A percentile compares a stretch with the other conserved stretches of the same genome.
Conservation (phyloP, 2,113 vertebrate species). For the Bos indicus region DNA sequence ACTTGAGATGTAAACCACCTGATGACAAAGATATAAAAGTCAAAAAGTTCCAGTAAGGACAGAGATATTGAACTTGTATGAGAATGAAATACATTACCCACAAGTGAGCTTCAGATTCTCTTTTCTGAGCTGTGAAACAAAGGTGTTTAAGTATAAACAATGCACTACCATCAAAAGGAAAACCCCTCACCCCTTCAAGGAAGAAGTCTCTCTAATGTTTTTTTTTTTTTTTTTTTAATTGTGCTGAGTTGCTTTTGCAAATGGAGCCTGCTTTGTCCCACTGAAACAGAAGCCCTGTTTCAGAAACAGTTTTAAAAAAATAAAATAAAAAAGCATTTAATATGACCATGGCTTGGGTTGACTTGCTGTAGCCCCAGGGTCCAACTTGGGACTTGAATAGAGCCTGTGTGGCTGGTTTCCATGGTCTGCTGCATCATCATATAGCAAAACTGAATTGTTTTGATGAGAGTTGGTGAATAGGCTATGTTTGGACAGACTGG, state of each 20-base stretch:
- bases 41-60: slow-evolving; percentile 24
- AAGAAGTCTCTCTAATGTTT: background rate
- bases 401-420: slow-evolving; percentile 63
- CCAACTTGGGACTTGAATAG: slow-evolving; percentile 61
- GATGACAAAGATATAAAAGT: slow-evolving; percentile 38
- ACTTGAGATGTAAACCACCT: slow-evolving; percentile 13
- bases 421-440: slow-evolving; percentile 61
- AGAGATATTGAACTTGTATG: background rate
- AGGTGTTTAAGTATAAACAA: background rate
- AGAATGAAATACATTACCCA: background rate
- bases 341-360: slow-evolving; percentile 12
- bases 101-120: background rate
- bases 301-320: background rate
- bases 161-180: background rate
- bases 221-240: slow-evolving; percentile 34
- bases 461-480: slow-evolving; percentile 65
- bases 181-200: rapidly evolving
- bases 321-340: slow-evolving; percentile 43
- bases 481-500: slow-evolving; percentile 69
- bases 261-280: slow-evolving; percentile 32
- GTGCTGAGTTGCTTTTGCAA: slow-evolving; percentile 51
- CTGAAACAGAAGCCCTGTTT: slow-evolving; percentile 56
- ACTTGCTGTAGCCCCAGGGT: slow-evolving; percentile 62
- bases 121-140: background rate
- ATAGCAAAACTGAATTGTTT: slow-evolving; percentile 72